Base-by-base conservation (phyloP, 2,113 vertebrate genomes). In the Lasiurus cinereus region DNA sequence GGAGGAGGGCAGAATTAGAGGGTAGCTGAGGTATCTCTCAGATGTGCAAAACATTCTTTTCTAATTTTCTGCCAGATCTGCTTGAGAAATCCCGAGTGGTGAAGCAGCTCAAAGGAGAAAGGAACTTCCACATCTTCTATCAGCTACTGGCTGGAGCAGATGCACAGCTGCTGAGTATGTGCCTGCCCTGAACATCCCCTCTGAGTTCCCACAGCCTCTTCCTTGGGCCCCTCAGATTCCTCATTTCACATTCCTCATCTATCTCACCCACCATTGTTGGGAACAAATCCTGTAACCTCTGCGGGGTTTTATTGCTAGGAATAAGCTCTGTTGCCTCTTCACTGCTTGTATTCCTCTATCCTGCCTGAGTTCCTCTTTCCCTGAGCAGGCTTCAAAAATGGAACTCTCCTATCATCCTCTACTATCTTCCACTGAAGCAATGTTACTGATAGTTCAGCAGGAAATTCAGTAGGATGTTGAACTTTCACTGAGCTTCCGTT, bases 81-180 rank as follows among this genome's bases (percentile, higher is more conserved):
- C 98, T 99, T 89, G 98, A 99, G 98, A 99, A 99, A 80, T 99
- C 98, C 69, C 98, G 98, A 22, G 96, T 99, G 3, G 97, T 99
- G 59, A 98, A 97, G 86, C 98, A 98, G 12, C 96, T 98, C 46
- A 96, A 94, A 94, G 98, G 98, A 56, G 98, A 99, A 97, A 98
- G 98, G 92, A 99, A 98, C 84, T 99, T 99, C 96, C 98, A 99
- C 94, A 98, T 99, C 97, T 99, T 99, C 97, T 99, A 99, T 97
- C 98, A 99, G 93, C 97, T 99, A 11, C 97, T 99, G 96, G 97
- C 98, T 0, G 98, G 98, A 74, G 98, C 98, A 62, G 98, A 98
- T 0, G 85, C 93, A 0, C 94, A 98, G 86, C 95, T 98, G 79
- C 98, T 99, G 72, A 97, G 98, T 99, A 98, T 1, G 98, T 94